Conservation (phyloP, 2,113 vertebrate species). For the Phylloscopus trochilus region DNA sequence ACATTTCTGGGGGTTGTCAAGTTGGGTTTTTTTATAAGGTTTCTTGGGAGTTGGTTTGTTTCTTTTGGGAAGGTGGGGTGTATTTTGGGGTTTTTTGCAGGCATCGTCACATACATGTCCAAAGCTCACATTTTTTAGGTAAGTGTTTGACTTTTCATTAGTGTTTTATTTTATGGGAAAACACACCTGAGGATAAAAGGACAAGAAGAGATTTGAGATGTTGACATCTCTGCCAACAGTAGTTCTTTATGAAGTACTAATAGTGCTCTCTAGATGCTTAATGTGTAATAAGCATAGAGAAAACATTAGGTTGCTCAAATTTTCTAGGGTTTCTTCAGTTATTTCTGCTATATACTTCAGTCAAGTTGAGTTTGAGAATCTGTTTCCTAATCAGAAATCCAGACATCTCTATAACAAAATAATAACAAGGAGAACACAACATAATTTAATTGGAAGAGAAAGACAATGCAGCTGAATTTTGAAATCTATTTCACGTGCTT, state of each 20-base stretch:
- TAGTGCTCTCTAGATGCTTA: background rate
- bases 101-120: background rate
- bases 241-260: background rate
- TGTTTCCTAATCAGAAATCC: background rate
- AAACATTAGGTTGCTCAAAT: background rate
- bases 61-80: fast-evolving
- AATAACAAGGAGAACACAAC: background rate
- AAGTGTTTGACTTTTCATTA: background rate
- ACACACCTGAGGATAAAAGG: background rate
- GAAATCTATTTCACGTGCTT: slow-evolving; percentile 10
- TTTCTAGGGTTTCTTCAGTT: background rate
- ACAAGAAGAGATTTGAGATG: background rate
- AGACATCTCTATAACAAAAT: background rate
- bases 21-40: background rate
- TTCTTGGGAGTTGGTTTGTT: background rate
- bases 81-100: background rate
- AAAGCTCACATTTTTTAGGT: background rate
- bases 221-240: background rate
- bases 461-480: slow-evolving; percentile 25
- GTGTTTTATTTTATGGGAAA: background rate
- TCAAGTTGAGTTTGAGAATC: background rate
- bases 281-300: background rate
- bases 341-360: background rate
- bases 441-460: slow-evolving; percentile 44
- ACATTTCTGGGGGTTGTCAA: background rate